These are phyloP conservation scores for Enteromius unitaeniatus DNA, from an alignment of 2,797 vertebrate species.

Conservation along the genomic window DNA sequence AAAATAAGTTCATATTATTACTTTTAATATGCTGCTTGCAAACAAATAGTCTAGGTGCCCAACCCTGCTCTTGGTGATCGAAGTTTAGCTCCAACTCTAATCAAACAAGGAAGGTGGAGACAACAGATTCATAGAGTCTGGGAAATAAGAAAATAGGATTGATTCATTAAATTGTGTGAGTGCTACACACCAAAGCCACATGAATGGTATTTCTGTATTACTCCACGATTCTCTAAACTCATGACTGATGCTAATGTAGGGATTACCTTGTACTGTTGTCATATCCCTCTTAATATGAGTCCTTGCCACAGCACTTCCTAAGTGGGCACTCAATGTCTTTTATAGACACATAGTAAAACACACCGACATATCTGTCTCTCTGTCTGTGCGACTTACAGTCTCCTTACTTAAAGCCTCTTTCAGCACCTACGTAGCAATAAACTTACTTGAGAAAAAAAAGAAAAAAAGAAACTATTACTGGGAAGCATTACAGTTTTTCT, in stretches of 20 bases:
- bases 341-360: slow-evolving; percentile 50
- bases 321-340: slow-evolving; percentile 21
- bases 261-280: slow-evolving; percentile 50
- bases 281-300: slow-evolving; percentile 30
- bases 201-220: slow-evolving; percentile 35
- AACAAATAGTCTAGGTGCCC: no score
- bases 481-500: slow-evolving; percentile 49
- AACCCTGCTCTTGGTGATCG: no score
- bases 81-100: no score
- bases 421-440: slow-evolving; percentile 51
- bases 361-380: slow-evolving; percentile 27
- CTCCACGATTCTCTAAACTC: slow-evolving; percentile 40
- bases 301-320: slow-evolving; percentile 32
- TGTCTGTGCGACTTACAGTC: slow-evolving; percentile 7
- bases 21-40: no score
- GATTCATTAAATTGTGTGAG: slow-evolving; percentile 13
- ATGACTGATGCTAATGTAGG: slow-evolving; percentile 55
- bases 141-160: background rate
- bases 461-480: slow-evolving; percentile 41
- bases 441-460: background rate
- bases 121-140: no score
- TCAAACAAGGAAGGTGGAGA: no score
- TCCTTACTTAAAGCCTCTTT: slow-evolving; percentile 48
- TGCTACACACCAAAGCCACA: slow-evolving; percentile 46
- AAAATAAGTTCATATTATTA: no score